Evolutionary conservation across 2,888 invertebrate species (phyloP), one percentile per base, ranked within the genome.

Genomic region (Dasypolia templi): DNA sequence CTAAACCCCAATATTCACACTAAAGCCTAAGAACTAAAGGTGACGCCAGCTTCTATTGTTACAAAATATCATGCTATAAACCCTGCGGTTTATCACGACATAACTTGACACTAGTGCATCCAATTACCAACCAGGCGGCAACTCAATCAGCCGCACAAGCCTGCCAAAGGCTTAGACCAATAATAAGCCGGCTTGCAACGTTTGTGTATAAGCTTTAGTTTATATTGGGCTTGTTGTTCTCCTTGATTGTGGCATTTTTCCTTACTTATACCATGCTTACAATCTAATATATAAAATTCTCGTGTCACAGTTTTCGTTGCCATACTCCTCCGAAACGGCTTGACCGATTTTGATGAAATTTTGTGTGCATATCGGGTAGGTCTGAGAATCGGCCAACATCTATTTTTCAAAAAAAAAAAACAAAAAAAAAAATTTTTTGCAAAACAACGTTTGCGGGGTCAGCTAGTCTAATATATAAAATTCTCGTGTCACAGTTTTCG

Each of bases 91-190:
- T 62, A 6, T 22, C 19, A 6, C 12, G 2, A 62, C 12, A 42
- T 5, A 42, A 19, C 42, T 19, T 9, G 26, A 55, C 46, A 66
- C 49, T 39, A 82, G 62, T 53, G 56, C 77, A 53, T 58, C 66
- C 65, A 82, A 82, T 79, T 62, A 82, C 53, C 32, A 26, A n/a
- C 56, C 56, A 44, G 62, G 56, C 44, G 61, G 56, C 65, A 58
- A 74, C 53, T 56, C 39, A 74, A 80, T 67, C 75, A 81, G 46
- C 14, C 17, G 22, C 44, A 3, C 39, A 32, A 46, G 58, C 39
- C 44, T 32, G 42, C 7, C 46, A 6, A 35, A 4, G 2, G 35
- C 35, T 7, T 42, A 26, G 55, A 46, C 39, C 17, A 9, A 12
- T 53, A 64, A 64, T 80, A 65, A 65, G 32, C 61, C 58, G 26